Conservation (phyloP, 2,797 vertebrate species). For the Muraenolepis orangiensis region DNA sequence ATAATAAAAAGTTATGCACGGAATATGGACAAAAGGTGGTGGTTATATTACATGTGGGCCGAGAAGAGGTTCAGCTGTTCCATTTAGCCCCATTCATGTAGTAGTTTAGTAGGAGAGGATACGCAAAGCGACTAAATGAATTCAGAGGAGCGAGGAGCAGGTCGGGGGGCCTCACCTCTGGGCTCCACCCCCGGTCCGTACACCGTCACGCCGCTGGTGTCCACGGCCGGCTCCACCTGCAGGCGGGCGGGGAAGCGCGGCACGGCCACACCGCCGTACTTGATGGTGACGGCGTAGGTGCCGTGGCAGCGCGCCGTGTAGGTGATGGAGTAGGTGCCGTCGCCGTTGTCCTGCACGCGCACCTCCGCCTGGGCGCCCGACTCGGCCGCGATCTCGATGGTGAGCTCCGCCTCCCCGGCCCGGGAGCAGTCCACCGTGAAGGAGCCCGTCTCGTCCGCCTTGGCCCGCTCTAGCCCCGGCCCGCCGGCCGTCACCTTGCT, state of each 20-base stretch:
- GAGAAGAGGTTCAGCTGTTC: too few species aligned
- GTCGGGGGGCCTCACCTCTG: conserved; percentile 75
- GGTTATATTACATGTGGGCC: too few species aligned
- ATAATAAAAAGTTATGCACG: too few species aligned
- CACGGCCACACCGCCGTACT: conserved; percentile 84
- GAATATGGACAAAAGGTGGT: too few species aligned
- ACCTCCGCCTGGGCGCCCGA: conserved; percentile 86
- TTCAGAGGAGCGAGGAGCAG: too few species aligned
- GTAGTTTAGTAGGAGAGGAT: too few species aligned
- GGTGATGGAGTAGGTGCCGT: conserved; percentile 90
- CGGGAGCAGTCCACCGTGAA: conserved; percentile 92
- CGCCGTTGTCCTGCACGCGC: conserved; percentile 83
- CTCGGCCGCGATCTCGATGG: conserved; percentile 90
- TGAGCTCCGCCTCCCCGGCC: conserved; percentile 90
- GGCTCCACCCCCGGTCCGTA: conserved; percentile 90
- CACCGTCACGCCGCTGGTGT: conserved; percentile 84
- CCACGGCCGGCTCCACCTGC: conserved; percentile 82
- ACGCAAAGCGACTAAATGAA: too few species aligned
- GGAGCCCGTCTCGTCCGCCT: conserved; percentile 75
- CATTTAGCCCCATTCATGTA: too few species aligned
- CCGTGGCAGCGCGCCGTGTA: conserved; percentile 85
- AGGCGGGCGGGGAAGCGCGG: conserved; percentile 84
- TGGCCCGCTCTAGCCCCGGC: conserved; percentile 83
- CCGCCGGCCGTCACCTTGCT: conserved; percentile 87
- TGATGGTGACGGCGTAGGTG: conserved; percentile 88